These are phyloP conservation scores for Danaus chrysippus DNA, from an alignment of 2,888 invertebrate species.

Conservation along the genomic window DNA sequence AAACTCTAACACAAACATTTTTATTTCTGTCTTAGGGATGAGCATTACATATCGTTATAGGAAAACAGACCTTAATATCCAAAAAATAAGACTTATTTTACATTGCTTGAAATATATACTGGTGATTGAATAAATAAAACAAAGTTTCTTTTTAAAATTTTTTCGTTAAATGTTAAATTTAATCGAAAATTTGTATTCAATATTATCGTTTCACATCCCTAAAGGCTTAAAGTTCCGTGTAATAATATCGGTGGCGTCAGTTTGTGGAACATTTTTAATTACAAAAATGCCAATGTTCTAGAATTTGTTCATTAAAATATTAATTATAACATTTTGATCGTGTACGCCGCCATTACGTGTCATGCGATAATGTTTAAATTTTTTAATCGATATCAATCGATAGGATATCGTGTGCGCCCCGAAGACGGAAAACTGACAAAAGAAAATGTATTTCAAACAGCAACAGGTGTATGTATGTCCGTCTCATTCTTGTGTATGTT, in stretches of 20 bases:
- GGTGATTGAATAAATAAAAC: too few relatives aligned
- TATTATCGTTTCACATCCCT: conserved; percentile 16
- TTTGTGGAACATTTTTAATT: conserved; percentile 28
- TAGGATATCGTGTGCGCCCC: conserved; percentile 41
- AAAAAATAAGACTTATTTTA: conserved; percentile 11
- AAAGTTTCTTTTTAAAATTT: too few relatives aligned
- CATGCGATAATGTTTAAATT: too few relatives aligned
- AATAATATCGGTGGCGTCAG: conserved; percentile 18
- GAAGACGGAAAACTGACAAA: conserved; percentile 74
- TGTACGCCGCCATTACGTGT: too few relatives aligned
- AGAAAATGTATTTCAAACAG: conserved; percentile 70
- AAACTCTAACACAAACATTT: conserved; percentile 77
- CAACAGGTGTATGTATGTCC: conserved; percentile 75
- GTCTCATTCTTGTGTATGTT: conserved; percentile 76
- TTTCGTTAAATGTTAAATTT: too few relatives aligned
- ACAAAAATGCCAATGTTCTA: conserved; percentile 20
- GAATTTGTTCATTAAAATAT: conserved; percentile 30
- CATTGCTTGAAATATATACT: not conserved
- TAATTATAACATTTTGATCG: conserved; percentile 22
- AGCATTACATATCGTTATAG: conserved; percentile 13
- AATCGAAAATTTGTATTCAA: too few relatives aligned
- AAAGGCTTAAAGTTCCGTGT: conserved; percentile 10
- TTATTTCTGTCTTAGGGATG: conserved; percentile 71
- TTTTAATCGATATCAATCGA: not conserved
- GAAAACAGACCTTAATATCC: conserved; percentile 17